phyloP scores from a whole-genome alignment of 2,113 vertebrate genomes.

The Cercopithecus mona region DNA sequence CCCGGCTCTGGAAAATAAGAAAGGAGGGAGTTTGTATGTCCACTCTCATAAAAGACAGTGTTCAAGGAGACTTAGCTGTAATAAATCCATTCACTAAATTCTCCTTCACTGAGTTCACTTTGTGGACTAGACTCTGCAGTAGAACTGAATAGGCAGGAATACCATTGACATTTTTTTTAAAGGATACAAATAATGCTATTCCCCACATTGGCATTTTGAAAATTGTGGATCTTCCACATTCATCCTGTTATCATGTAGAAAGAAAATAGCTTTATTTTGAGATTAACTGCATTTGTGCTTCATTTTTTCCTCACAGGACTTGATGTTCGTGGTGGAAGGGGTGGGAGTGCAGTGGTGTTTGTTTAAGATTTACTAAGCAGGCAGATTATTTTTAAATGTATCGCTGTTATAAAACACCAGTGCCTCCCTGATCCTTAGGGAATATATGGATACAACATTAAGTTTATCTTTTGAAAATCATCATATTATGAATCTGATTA shows the following conservation, averaged over 20 bases:
- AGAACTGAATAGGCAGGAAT: not conserved
- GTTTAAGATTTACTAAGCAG: conserved; percentile 6
- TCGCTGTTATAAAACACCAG: conserved; percentile 45
- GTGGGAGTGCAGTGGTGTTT: not conserved
- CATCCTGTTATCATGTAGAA: not conserved
- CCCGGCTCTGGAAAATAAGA: not conserved
- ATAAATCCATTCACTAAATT: not conserved
- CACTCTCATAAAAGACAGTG: not conserved
- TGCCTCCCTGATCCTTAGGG: conserved; percentile 46
- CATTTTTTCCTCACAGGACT: not conserved
- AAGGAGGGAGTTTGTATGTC: not conserved
- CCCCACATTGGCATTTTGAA: not conserved
- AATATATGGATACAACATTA: conserved; percentile 30
- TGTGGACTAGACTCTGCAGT: not conserved
- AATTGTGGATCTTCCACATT: not conserved
- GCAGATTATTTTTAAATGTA: conserved; percentile 60
- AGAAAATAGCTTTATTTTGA: not conserved
- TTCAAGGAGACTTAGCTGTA: not conserved
- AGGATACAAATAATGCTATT: not conserved
- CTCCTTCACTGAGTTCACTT: not conserved
- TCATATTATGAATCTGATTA: conserved; percentile 64
- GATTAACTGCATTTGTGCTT: not conserved
- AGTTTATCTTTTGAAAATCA: conserved; percentile 68
- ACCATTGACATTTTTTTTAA: not conserved
- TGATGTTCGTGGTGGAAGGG: not conserved